These are phyloP conservation scores for Lasius fuliginosus DNA, from an alignment of 2,888 invertebrate genomes.

Conservation along the genomic window DNA sequence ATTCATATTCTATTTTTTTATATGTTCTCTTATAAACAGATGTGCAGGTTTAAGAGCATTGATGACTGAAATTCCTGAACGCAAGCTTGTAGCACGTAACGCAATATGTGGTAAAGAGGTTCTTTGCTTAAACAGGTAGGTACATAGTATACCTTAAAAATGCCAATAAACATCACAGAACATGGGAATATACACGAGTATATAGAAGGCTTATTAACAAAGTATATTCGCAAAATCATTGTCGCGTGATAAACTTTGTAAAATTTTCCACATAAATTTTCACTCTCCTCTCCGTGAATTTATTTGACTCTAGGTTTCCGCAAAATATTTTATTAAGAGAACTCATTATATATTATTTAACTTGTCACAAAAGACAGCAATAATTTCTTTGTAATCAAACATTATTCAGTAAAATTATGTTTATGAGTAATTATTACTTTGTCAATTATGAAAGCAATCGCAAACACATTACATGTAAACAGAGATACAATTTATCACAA, in stretches of 20 bases:
- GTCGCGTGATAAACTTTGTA: neutral
- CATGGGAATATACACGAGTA: neutral
- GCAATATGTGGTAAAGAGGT: conserved; percentile 61
- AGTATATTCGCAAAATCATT: neutral
- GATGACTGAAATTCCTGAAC: conserved; percentile 57
- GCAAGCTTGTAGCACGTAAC: conserved; percentile 55
- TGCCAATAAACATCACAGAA: conserved; percentile 42
- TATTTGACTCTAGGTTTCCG: neutral
- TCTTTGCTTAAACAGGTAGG: conserved; percentile 54
- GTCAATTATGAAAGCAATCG: neutral
- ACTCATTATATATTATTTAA: neutral
- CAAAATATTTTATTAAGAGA: neutral
- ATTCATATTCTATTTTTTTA: conserved; percentile 57
- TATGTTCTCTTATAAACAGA: conserved; percentile 50
- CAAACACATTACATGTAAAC: neutral
- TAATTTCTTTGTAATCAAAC: conserved; percentile 1
- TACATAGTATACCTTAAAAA: conserved; percentile 55
- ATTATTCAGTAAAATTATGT: neutral
- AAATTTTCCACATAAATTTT: neutral
- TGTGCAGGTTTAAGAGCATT: conserved; percentile 48
- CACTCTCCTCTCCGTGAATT: neutral
- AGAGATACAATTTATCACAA: neutral
- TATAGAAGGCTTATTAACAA: neutral
- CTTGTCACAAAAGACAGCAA: neutral
- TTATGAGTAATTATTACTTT: neutral